phyloP scores from a whole-genome alignment of 2,113 vertebrate species.

The Aplodontia rufa region DNA sequence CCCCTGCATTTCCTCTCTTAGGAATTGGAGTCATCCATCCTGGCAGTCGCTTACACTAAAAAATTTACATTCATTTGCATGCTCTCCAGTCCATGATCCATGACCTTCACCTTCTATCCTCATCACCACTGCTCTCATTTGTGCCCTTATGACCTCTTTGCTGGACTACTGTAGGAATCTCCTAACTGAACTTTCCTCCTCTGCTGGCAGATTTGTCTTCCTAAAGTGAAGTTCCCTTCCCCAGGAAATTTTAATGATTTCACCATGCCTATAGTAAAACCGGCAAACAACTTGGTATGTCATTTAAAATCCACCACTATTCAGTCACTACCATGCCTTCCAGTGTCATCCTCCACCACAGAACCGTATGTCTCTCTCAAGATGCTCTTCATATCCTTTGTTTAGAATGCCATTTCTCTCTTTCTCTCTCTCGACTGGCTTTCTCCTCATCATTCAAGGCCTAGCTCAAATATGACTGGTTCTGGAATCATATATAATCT shows the following conservation, averaged over 20 bases:
- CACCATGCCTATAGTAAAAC: not conserved
- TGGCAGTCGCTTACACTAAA: not conserved
- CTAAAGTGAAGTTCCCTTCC: not conserved
- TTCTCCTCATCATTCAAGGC: not conserved
- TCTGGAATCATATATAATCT: not conserved
- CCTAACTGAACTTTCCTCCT: not conserved
- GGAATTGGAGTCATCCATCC: not conserved
- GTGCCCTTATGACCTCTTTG: not conserved
- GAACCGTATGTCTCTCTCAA: not conserved
- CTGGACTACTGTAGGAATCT: not conserved
- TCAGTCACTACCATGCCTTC: not conserved
- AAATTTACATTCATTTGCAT: not conserved
- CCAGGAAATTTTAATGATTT: not conserved
- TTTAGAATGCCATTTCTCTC: not conserved
- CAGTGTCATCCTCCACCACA: not conserved
- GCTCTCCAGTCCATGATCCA: not conserved
- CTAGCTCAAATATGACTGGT: not conserved
- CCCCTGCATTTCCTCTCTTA: not conserved
- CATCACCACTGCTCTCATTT: not conserved
- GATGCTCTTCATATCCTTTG: not conserved
- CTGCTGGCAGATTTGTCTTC: not conserved
- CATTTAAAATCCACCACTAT: not conserved
- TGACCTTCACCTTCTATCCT: not conserved
- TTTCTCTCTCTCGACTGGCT: not conserved
- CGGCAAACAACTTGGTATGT: not conserved